phyloP scores from a whole-genome alignment of 2,113 vertebrate species.

The Galbula dea region DNA sequence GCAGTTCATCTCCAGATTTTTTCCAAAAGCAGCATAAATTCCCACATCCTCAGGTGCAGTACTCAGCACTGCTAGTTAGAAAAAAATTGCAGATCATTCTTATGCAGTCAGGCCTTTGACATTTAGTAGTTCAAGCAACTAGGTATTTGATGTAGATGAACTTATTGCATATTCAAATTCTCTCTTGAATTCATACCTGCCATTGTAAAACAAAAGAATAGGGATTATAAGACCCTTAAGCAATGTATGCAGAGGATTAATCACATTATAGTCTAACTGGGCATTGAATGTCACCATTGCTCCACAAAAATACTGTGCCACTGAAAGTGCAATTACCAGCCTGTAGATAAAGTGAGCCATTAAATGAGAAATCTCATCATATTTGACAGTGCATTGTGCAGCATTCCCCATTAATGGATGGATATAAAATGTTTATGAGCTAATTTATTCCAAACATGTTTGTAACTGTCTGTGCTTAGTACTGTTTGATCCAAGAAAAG shows the following conservation, averaged over 20 bases:
- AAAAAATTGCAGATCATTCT: constrained; percentile 4
- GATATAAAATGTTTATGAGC: constrained; percentile 62
- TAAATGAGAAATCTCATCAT: constrained; percentile 55
- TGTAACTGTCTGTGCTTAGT: constrained; percentile 17
- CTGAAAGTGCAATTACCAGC: constrained; percentile 35
- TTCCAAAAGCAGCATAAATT: background rate
- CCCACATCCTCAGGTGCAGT: background rate
- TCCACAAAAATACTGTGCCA: background rate
- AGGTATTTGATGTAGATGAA: background rate
- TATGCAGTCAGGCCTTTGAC: background rate
- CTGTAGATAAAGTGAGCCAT: constrained; percentile 37
- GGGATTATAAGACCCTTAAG: constrained; percentile 23
- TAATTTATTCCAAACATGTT: constrained; percentile 50
- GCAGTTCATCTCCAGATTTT: background rate
- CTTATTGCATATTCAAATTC: background rate
- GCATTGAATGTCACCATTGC: constrained; percentile 3
- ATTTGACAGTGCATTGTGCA: constrained; percentile 46
- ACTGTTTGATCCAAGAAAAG: constrained; percentile 33
- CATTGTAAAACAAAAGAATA: constrained; percentile 3
- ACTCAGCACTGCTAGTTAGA: background rate
- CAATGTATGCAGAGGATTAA: background rate
- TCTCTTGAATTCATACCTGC: background rate
- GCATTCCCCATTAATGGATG: constrained; percentile 9
- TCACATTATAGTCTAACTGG: background rate
- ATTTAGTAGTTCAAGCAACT: background rate